Base-by-base conservation (phyloP, 2,113 vertebrate species). In the Oncorhynchus tshawytscha region DNA sequence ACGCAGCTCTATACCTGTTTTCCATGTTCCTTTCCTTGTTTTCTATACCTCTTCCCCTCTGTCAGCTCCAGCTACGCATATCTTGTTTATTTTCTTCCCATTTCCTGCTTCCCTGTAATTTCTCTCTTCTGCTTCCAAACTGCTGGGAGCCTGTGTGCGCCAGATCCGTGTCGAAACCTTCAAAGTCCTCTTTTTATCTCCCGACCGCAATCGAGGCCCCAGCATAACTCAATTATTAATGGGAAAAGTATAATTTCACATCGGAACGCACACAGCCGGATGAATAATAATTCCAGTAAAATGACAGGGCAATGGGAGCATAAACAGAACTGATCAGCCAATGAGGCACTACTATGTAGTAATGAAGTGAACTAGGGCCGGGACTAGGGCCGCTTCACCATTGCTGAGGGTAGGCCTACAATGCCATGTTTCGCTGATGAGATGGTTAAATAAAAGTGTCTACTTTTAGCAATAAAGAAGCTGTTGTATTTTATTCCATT, bases 81-180 rank as follows among this genome's bases (percentile, higher is more conserved):
- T 74, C 71, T 81, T 90, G 77, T 88, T 92, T 85, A 88, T 91
- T 85, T 91, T 87, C 77, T 9, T 6, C 72, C 69, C 74, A 89
- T 80, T 93, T 81, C 87, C 51, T 76, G 80, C 31, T 84, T 91
- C 77, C 90, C 85, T 88, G 68, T 81, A 89, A 70, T 89, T 83
- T 73, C 86, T 94, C 87, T 90, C 69, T 92, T 94, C 86, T 94
- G 73, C 73, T 86, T 95, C 89, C 89, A 93, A 88, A 90, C 82
- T 84, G 87, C 91, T 94, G 74, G 69, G 49, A 92, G 90, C 82
- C 88, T 86, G 84, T 77, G 85, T 81, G 88, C 90, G 81, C 82
- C 79, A 88, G 85, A 91, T 89, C 86, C 88, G 68, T 75, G 85
- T 89, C 88, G 81, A 81, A 85, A 87, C 81, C 88, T 71, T 93